phyloP scores from a whole-genome alignment of 2,888 invertebrate species.

The Epistrophe grossulariae region DNA sequence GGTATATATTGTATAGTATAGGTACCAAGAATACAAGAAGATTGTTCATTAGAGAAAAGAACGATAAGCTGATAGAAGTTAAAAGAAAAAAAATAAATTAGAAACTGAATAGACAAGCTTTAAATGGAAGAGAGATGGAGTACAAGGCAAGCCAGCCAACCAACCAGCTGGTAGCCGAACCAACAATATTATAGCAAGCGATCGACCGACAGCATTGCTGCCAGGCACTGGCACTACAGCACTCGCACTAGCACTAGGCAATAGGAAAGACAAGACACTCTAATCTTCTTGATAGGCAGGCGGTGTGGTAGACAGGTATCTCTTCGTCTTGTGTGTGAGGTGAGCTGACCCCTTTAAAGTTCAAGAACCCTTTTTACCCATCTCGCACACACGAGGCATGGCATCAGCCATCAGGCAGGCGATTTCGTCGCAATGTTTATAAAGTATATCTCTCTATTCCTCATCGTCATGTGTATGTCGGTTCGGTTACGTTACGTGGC shows the following conservation, averaged over 20 bases:
- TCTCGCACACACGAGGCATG: conserved; percentile 64
- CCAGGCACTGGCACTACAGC: conserved; percentile 5
- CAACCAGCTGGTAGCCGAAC: conserved; percentile 29
- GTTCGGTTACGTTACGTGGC: conserved; percentile 56
- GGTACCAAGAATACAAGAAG: not conserved
- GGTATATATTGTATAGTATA: too few species aligned
- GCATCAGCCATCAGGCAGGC: too few species aligned
- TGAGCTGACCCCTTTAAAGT: conserved; percentile 75
- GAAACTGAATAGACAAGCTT: conserved; percentile 65
- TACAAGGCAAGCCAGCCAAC: conserved; percentile 64
- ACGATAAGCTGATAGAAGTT: conserved; percentile 8
- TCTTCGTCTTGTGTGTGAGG: conserved; percentile 54
- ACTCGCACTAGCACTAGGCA: conserved; percentile 13
- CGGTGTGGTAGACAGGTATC: conserved; percentile 64
- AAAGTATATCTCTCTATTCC: conserved; percentile 47
- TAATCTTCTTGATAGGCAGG: conserved; percentile 46
- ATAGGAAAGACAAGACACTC: conserved; percentile 20
- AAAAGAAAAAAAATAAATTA: conserved; percentile 34
- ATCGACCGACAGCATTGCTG: conserved; percentile 26
- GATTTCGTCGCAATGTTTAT: conserved; percentile 60
- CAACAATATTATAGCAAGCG: not conserved
- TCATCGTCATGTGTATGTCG: conserved; percentile 26
- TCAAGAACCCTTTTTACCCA: conserved; percentile 75
- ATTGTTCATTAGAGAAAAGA: conserved; percentile 43
- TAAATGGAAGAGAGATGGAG: conserved; percentile 58